Evolutionary conservation across 2,888 invertebrate species (phyloP).

Genomic region (Caenorhabditis uteleia): DNA sequence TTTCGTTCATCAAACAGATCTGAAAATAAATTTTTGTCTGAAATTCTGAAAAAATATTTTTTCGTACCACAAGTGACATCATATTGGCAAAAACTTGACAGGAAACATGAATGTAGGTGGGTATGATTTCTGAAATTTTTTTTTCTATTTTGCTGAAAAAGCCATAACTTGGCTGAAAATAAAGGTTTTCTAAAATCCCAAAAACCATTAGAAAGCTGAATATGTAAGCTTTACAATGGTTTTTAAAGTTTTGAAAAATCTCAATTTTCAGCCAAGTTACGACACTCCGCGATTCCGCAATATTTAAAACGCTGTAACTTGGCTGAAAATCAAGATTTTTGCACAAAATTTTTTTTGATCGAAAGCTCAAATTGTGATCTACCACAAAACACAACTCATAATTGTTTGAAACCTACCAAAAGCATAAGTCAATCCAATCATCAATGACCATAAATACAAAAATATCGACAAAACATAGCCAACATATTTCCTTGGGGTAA

Average conservation of each 20-base stretch:
- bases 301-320: too few species aligned
- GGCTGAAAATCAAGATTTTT: too few species aligned
- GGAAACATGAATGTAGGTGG: slow-evolving; percentile 28
- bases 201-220: too few species aligned
- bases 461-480: slow-evolving; percentile 34
- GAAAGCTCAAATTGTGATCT: too few species aligned
- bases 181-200: too few species aligned
- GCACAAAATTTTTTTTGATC: too few species aligned
- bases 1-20: slow-evolving; percentile 37
- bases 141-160: not conserved
- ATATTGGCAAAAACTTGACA: slow-evolving; percentile 29
- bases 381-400: too few species aligned
- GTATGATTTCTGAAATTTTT: slow-evolving; percentile 31
- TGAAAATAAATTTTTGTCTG: slow-evolving; percentile 2
- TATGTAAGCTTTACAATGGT: too few species aligned
- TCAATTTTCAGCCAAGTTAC: too few species aligned
- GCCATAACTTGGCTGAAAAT: too few species aligned
- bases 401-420: slow-evolving; percentile 10
- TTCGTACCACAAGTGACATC: slow-evolving; percentile 36
- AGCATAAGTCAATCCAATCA: slow-evolving; percentile 25
- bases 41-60: not conserved
- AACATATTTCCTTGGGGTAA: slow-evolving; percentile 36
- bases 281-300: too few species aligned
- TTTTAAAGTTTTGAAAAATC: too few species aligned
- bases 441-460: slow-evolving; percentile 30